phyloP scores from a whole-genome alignment of 1,140 invertebrate genomes.

The Zophobas atratus region DNA sequence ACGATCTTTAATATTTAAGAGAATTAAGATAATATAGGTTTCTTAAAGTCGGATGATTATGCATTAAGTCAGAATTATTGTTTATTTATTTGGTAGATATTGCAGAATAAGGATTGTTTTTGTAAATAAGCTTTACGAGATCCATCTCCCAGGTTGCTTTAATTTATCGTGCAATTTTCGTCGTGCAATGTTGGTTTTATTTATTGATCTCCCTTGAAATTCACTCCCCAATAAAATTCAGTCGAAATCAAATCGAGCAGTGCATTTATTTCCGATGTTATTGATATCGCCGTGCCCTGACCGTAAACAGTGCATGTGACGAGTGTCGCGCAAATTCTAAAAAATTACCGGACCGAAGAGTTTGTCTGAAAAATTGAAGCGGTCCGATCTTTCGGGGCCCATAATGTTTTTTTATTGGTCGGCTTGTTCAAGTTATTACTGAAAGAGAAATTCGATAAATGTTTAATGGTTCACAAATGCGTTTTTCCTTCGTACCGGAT shows the following conservation, averaged over 20 bases:
- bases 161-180: too few species aligned
- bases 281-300: slow-evolving; percentile 61
- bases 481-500: slow-evolving; percentile 45
- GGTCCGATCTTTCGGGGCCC: slow-evolving; percentile 48
- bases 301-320: slow-evolving; percentile 64
- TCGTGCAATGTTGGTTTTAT: background rate
- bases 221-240: slow-evolving; percentile 57
- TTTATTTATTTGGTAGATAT: too few species aligned
- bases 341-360: slow-evolving; percentile 58
- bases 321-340: slow-evolving; percentile 62
- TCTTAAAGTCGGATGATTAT: too few species aligned
- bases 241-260: slow-evolving; percentile 61
- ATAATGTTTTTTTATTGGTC: slow-evolving; percentile 55
- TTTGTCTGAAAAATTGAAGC: slow-evolving; percentile 52
- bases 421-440: slow-evolving; percentile 43
- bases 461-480: slow-evolving; percentile 43
- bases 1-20: too few species aligned
- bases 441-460: slow-evolving; percentile 42
- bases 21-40: too few species aligned
- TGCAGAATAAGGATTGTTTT: too few species aligned
- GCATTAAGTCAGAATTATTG: too few species aligned
- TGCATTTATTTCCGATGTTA: slow-evolving; percentile 63
- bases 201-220: slow-evolving; percentile 45
- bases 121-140: too few species aligned
- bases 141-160: too few species aligned